A percentile compares a stretch with the other conserved stretches of the same genome.
Conservation (phyloP, 2,888 invertebrate species). For the Alloplasta piceator region DNA sequence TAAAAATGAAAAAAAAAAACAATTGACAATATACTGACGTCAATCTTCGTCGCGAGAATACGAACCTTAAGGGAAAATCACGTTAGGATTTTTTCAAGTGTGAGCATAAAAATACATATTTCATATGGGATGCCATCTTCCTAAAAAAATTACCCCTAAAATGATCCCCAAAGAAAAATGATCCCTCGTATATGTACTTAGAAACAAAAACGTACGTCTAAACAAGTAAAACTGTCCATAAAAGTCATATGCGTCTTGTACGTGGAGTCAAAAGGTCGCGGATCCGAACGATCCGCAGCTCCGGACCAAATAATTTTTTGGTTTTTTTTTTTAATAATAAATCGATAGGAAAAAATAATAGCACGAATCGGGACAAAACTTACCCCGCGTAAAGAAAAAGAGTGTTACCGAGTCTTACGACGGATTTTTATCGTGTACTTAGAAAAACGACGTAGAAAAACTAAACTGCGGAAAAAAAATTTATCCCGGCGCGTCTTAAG, state of each 20-base stretch:
- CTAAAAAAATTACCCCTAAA: background rate
- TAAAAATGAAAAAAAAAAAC: constrained; percentile 18
- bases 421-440: constrained; percentile 9
- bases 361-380: background rate
- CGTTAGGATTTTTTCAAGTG: constrained; percentile 13
- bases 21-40: constrained; percentile 55
- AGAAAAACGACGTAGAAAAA: background rate
- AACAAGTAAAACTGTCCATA: background rate
- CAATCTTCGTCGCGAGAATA: constrained; percentile 35
- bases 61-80: constrained; percentile 16
- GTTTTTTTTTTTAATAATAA: constrained; percentile 20
- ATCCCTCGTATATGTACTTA: background rate
- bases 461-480: background rate
- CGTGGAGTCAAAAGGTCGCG: constrained; percentile 6
- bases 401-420: constrained; percentile 3
- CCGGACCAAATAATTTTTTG: constrained; percentile 41
- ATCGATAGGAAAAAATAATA: constrained; percentile 13
- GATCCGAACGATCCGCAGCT: constrained; percentile 29
- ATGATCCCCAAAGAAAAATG: background rate
- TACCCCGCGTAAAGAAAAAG: background rate
- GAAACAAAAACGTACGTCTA: background rate
- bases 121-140: background rate
- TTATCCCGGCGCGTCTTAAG: constrained; percentile 5
- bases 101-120: constrained; percentile 22
- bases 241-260: background rate